Conservation (phyloP, 2,888 invertebrate species). For the Noctua janthe region DNA sequence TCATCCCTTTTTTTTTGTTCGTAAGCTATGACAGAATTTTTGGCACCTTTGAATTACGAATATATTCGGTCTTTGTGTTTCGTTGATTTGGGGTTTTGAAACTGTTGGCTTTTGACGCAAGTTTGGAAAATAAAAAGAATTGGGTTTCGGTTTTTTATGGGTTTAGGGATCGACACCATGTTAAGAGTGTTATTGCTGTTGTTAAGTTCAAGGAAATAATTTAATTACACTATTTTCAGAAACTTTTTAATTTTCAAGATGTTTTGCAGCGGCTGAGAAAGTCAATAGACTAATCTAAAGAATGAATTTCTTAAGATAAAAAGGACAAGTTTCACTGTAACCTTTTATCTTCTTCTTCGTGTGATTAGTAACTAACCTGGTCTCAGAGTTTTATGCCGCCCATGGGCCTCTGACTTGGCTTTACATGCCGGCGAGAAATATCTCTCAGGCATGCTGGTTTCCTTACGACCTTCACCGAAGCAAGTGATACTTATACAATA, state of each 20-base stretch:
- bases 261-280: neutral
- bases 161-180: neutral
- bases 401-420: too few relatives aligned
- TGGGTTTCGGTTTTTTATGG: neutral
- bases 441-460: too few relatives aligned
- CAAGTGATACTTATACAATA: too few relatives aligned
- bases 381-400: too few relatives aligned
- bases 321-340: neutral
- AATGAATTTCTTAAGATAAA: neutral
- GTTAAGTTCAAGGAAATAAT: neutral
- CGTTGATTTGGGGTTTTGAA: slow-evolving; percentile 35
- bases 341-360: neutral
- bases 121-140: neutral
- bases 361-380: too few relatives aligned
- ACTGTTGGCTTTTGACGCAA: neutral
- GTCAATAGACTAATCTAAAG: neutral
- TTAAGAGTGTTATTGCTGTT: too few relatives aligned
- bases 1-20: slow-evolving; percentile 63
- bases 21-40: slow-evolving; percentile 55
- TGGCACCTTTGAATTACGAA: slow-evolving; percentile 38
- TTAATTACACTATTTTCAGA: neutral
- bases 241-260: too few relatives aligned
- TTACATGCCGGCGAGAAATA: too few relatives aligned
- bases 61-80: slow-evolving; percentile 14
- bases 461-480: too few relatives aligned